These are phyloP conservation scores for Drosophila mayri DNA, from an alignment of 1,140 invertebrate species.

Conservation along the genomic window DNA sequence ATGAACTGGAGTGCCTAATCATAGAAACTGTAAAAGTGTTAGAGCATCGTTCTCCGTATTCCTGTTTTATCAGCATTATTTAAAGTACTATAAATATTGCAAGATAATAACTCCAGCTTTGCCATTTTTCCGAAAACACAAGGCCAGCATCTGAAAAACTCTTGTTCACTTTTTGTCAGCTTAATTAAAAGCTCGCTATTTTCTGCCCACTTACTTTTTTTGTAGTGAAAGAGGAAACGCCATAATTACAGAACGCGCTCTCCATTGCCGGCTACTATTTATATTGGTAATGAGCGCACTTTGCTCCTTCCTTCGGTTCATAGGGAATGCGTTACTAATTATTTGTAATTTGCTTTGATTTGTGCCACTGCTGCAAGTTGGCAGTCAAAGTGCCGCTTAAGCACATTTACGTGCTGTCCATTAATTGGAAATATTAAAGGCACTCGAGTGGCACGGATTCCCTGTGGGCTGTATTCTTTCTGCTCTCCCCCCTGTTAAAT, in stretches of 20 bases:
- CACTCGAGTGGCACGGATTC: background rate
- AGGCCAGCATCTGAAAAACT: slow-evolving; percentile 20
- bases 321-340: slow-evolving; percentile 67
- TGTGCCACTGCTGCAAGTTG: slow-evolving; percentile 19
- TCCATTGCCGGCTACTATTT: slow-evolving; percentile 18
- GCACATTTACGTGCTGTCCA: slow-evolving; percentile 60
- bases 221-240: slow-evolving; percentile 29
- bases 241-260: slow-evolving; percentile 54
- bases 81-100: background rate
- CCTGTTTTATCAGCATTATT: background rate
- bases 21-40: background rate
- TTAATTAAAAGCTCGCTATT: slow-evolving; percentile 63
- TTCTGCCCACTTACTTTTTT: slow-evolving; percentile 5
- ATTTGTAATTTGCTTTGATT: slow-evolving; percentile 79
- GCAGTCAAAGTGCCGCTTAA: slow-evolving; percentile 57
- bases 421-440: slow-evolving; percentile 57
- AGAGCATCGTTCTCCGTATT: too few species aligned
- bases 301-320: slow-evolving; percentile 3
- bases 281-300: slow-evolving; percentile 58
- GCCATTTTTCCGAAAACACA: slow-evolving; percentile 4
- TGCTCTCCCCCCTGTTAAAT: slow-evolving; percentile 47
- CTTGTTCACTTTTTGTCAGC: slow-evolving; percentile 45
- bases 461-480: slow-evolving; percentile 18
- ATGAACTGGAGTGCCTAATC: background rate
- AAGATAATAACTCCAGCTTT: background rate